Evolutionary conservation across 2,888 invertebrate species (phyloP).

Genomic region (Chrysomela aeneicollis): DNA sequence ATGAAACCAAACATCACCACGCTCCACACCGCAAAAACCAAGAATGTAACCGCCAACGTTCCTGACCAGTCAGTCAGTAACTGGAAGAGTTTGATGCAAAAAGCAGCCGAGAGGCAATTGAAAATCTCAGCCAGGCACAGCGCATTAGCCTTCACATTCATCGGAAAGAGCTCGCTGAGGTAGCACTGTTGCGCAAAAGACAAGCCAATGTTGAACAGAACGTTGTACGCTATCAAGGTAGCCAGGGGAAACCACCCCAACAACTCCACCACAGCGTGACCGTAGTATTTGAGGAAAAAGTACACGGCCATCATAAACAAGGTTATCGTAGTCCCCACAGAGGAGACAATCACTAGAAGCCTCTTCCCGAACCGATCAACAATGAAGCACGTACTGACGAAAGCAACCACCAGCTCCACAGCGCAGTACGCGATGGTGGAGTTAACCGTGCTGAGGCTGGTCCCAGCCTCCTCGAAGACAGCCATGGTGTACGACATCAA

Average conservation of each 20-base stretch:
- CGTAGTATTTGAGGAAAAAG: conserved; percentile 59
- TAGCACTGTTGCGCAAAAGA: conserved; percentile 19
- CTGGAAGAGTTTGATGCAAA: conserved; percentile 63
- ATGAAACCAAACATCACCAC: conserved; percentile 70
- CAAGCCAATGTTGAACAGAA: conserved; percentile 62
- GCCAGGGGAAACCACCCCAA: conserved; percentile 57
- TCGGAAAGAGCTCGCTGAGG: conserved; percentile 66
- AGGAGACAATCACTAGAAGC: conserved; percentile 64
- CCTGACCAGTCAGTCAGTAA: conserved; percentile 66
- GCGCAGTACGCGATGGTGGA: conserved; percentile 57
- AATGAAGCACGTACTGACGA: conserved; percentile 64
- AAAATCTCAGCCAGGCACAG: conserved; percentile 65
- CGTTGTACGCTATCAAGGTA: conserved; percentile 62
- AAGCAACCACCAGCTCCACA: conserved; percentile 66
- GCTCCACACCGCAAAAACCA: conserved; percentile 69
- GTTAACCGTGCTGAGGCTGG: conserved; percentile 58
- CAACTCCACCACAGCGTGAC: conserved; percentile 37
- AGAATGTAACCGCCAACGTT: conserved; percentile 69
- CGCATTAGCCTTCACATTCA: conserved; percentile 66
- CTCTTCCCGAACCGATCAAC: conserved; percentile 67
- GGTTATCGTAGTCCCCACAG: conserved; percentile 59
- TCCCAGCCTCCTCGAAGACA: conserved; percentile 59
- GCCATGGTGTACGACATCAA: conserved; percentile 67
- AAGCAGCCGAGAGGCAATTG: conserved; percentile 62
- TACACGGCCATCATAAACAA: conserved; percentile 61